phyloP scores from a whole-genome alignment of 2,797 vertebrate genomes.

The Ataeniobius toweri region DNA sequence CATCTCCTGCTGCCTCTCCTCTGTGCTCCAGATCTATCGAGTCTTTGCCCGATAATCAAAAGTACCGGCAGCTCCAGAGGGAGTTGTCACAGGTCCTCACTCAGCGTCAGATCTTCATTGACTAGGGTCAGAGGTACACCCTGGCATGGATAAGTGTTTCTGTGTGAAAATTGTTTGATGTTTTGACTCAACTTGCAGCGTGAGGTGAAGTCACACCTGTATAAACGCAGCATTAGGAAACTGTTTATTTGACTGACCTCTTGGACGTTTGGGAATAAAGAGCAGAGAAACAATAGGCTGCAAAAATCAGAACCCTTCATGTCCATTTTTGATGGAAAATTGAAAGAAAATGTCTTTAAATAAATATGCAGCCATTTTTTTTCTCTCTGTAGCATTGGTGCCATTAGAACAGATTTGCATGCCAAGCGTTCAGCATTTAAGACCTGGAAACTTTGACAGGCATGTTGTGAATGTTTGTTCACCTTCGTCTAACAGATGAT shows the following conservation, averaged over 20 bases:
- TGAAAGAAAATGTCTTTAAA: not conserved
- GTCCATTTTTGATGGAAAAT: not conserved
- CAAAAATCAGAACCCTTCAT: not conserved
- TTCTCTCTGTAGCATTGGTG: not conserved
- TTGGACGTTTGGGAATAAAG: not conserved
- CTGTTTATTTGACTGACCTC: not conserved
- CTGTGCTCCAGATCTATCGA: constrained; percentile 93
- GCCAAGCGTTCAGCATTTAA: constrained; percentile 7
- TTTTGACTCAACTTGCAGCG: not conserved
- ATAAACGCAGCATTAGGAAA: not conserved
- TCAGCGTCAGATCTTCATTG: constrained; percentile 99
- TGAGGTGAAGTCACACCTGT: not conserved
- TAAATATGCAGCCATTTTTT: not conserved
- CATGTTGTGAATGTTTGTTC: constrained; percentile 42
- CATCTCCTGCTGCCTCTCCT: constrained; percentile 56
- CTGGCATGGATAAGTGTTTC: constrained; percentile 70
- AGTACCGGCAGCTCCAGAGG: constrained; percentile 98
- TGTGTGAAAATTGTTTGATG: constrained; percentile 13
- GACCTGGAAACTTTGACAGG: constrained; percentile 21
- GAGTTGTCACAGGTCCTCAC: constrained; percentile 99
- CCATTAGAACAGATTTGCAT: constrained; percentile 20
- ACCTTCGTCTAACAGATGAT: constrained; percentile 26
- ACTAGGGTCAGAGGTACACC: constrained; percentile 93
- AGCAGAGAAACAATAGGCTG: not conserved
- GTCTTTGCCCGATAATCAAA: constrained; percentile 98